Evolutionary conservation across 37 sponge, comb jelly and placozoan species (phyloP).

Genomic region (Ephydatia muelleri): DNA sequence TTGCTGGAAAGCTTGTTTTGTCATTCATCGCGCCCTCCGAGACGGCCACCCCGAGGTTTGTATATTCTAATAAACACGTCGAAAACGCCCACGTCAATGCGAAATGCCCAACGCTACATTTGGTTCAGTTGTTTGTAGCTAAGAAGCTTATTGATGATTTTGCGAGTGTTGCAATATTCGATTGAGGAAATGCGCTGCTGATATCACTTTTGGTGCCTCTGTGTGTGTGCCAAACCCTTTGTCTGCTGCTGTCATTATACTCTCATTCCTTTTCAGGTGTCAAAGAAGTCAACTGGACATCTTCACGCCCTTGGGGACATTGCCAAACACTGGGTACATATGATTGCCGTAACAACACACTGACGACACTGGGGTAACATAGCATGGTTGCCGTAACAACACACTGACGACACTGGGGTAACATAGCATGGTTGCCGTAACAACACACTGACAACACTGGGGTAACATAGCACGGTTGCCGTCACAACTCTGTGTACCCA

Average conservation of each 20-base stretch:
- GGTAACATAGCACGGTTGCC: background rate
- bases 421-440: background rate
- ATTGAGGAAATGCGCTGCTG: too few relatives aligned
- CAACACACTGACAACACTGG: background rate
- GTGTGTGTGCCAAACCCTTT: background rate
- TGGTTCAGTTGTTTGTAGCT: background rate
- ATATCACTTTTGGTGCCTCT: too few relatives aligned
- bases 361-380: background rate
- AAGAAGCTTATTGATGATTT: too few relatives aligned
- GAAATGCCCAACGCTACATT: background rate
- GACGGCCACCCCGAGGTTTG: constrained; percentile 86
- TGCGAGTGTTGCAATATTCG: too few relatives aligned
- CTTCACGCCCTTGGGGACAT: constrained; percentile 46
- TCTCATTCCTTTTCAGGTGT: constrained; percentile 28
- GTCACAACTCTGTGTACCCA: background rate
- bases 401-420: background rate
- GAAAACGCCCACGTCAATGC: too few relatives aligned
- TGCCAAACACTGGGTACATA: constrained; percentile 78
- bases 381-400: background rate
- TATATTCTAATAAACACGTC: background rate
- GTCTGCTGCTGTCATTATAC: background rate
- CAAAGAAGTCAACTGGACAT: constrained; percentile 40
- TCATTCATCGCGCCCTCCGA: constrained; percentile 74
- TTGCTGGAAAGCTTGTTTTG: constrained; percentile 89
- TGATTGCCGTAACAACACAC: background rate